Conservation (phyloP, 2,797 vertebrate species). For the Peromyscus aztecus region DNA sequence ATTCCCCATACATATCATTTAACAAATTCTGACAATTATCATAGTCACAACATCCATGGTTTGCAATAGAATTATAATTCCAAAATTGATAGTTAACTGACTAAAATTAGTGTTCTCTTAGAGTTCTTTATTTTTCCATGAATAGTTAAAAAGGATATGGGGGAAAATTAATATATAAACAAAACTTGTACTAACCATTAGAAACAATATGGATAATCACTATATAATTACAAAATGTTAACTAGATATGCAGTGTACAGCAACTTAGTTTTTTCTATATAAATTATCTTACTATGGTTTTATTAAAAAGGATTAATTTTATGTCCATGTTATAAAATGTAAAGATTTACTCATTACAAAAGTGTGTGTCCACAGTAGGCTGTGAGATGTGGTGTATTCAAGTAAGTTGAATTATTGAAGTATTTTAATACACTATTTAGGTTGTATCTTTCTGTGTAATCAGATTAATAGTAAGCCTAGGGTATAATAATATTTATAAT, state of each 20-base stretch:
- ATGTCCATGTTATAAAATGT: not conserved
- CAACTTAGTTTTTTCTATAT: not conserved
- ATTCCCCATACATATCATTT: not conserved
- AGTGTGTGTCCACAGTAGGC: not conserved
- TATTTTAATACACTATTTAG: not conserved
- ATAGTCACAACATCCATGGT: not conserved
- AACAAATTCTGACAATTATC: not conserved
- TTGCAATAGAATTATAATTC: not conserved
- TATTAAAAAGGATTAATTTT: not conserved
- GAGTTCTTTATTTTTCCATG: not conserved
- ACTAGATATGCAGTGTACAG: not conserved
- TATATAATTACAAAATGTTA: not conserved
- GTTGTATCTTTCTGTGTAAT: not conserved
- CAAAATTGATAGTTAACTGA: constrained; percentile 6
- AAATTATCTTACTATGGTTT: not conserved
- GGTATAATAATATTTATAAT: too few species aligned
- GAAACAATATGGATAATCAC: not conserved
- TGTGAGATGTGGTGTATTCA: not conserved
- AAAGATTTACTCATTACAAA: not conserved
- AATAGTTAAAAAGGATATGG: not conserved
- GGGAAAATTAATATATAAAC: not conserved
- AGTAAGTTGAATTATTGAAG: not conserved
- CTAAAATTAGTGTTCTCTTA: not conserved
- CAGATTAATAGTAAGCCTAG: not conserved
- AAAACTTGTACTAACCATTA: not conserved